Percentiles rank a stretch among this genome's conserved stretches.
phyloP scores from a whole-genome alignment of 1,140 invertebrate species.

The Sarcophaga peregrina region DNA sequence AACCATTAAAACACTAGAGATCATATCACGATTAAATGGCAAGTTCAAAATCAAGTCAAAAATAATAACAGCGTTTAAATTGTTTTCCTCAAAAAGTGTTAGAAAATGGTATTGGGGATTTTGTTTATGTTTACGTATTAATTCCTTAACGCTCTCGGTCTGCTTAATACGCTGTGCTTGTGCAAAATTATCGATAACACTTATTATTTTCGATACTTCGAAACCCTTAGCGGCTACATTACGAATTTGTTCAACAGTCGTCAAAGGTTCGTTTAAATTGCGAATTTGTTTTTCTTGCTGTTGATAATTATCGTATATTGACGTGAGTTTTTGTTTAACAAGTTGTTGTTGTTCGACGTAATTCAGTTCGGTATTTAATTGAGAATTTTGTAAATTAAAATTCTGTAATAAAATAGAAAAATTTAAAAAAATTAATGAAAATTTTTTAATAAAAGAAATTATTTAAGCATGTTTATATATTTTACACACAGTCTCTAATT shows the following conservation, averaged over 20 bases:
- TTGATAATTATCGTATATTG: constrained; percentile 57
- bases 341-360: constrained; percentile 67
- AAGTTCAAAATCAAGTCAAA: constrained; percentile 61
- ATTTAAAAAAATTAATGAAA: constrained; percentile 7
- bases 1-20: constrained; percentile 56
- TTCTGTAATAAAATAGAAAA: constrained; percentile 58
- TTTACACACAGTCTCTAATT: no score
- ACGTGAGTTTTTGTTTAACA: constrained; percentile 60
- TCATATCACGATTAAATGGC: constrained; percentile 60
- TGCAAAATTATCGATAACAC: constrained; percentile 65
- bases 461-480: no score
- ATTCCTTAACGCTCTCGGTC: constrained; percentile 49
- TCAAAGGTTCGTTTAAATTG: constrained; percentile 42
- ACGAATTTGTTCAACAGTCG: constrained; percentile 61
- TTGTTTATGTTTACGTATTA: constrained; percentile 50
- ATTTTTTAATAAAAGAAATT: background rate
- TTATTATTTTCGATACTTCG: constrained; percentile 58
- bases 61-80: constrained; percentile 57
- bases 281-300: constrained; percentile 47
- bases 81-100: constrained; percentile 56
- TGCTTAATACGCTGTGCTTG: constrained; percentile 58
- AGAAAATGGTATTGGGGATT: constrained; percentile 57
- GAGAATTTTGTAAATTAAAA: constrained; percentile 65
- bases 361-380: constrained; percentile 64
- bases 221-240: constrained; percentile 59